phyloP scores from a whole-genome alignment of 2,797 vertebrate genomes.

The Cichlasoma orientale region DNA sequence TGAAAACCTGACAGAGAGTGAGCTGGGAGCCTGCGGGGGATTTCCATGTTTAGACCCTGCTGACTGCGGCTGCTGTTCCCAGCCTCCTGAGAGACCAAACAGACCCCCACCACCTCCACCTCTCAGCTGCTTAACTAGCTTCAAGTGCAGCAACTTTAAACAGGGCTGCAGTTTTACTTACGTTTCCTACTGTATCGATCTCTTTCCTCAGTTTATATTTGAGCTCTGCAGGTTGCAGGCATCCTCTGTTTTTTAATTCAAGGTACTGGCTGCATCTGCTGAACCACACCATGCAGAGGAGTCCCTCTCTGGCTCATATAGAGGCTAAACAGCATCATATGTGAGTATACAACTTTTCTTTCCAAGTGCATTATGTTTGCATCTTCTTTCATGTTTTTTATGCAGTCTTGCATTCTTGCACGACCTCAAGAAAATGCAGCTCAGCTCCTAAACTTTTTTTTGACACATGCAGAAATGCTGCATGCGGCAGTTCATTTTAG shows the following conservation, averaged over 20 bases:
- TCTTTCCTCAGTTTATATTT: not conserved
- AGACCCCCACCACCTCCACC: not conserved
- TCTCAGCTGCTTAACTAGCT: conserved; percentile 19
- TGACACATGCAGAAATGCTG: not conserved
- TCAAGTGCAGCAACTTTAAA: conserved; percentile 25
- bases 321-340: conserved; percentile 16
- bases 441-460: not conserved
- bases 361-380: not conserved
- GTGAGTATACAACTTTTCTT: conserved; percentile 48
- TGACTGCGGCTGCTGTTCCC: conserved; percentile 35
- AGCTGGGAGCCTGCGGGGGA: conserved; percentile 18
- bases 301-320: not conserved
- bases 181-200: not conserved
- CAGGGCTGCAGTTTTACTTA: conserved; percentile 12
- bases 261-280: conserved; percentile 8
- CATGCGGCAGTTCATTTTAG: not conserved
- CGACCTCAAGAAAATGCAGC: not conserved
- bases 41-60: conserved; percentile 66
- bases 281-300: conserved; percentile 40
- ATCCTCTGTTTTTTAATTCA: not conserved
- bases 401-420: not conserved
- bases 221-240: not conserved
- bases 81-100: conserved; percentile 13
- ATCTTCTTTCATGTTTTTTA: not conserved
- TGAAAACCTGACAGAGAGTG: conserved; percentile 25